Conservation (phyloP, 1,140 invertebrate genomes). For the Zaprionus africanus region DNA sequence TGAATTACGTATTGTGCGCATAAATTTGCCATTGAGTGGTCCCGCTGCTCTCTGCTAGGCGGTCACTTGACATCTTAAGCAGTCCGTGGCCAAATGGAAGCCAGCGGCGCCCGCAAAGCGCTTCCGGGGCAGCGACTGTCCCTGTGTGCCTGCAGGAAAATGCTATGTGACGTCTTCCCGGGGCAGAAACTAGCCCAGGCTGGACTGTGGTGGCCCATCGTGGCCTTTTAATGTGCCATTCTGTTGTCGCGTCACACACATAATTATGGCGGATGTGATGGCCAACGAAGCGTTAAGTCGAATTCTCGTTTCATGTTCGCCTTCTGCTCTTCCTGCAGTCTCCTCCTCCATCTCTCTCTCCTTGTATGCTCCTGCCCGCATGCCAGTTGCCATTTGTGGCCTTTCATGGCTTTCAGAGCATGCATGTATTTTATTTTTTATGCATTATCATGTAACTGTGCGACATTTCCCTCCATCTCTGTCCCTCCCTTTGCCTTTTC, state of each 20-base stretch:
- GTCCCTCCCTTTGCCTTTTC: not conserved
- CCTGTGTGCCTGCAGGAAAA: conserved; percentile 39
- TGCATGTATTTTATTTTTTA: conserved; percentile 81
- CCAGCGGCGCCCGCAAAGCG: conserved; percentile 66
- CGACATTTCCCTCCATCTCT: conserved; percentile 22
- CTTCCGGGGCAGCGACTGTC: conserved; percentile 51
- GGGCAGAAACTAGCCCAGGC: conserved; percentile 17
- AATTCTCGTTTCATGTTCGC: conserved; percentile 66
- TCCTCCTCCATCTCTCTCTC: not conserved
- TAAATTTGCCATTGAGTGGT: conserved; percentile 75
- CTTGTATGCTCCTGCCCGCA: not conserved
- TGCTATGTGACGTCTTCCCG: conserved; percentile 45
- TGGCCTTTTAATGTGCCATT: conserved; percentile 71
- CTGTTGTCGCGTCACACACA: conserved; percentile 78
- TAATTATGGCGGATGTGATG: conserved; percentile 82
- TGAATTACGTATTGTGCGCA: conserved; percentile 79
- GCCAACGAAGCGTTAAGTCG: conserved; percentile 79
- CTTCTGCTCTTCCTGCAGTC: not conserved
- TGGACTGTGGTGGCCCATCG: conserved; percentile 5
- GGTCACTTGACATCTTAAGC: conserved; percentile 82
- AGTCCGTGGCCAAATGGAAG: conserved; percentile 10
- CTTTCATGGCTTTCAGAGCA: conserved; percentile 63
- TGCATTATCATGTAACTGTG: conserved; percentile 76
- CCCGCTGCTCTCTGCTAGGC: conserved; percentile 24
- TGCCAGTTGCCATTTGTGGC: conserved; percentile 61